Base-by-base conservation (phyloP, 2,888 invertebrate genomes). In the Caenorhabditis becei region DNA sequence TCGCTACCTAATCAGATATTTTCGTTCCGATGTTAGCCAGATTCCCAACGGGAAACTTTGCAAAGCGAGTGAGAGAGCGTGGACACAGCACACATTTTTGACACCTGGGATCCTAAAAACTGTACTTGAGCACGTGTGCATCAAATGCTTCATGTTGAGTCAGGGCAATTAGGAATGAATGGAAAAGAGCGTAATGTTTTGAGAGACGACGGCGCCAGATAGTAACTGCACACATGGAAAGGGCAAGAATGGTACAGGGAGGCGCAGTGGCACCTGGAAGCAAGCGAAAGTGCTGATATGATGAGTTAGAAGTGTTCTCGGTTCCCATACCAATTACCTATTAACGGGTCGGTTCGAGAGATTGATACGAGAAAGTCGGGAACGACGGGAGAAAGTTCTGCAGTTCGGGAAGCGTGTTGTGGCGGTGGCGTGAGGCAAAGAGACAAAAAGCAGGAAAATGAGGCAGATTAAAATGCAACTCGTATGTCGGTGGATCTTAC, bases 291-390 rank as follows among this genome's bases (percentile, higher is more conserved):
- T 66, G 74, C 41, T 74, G 66, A 75, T 75, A 75, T 75, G 75
- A 75, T 74, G 62, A 28, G 59, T 18, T 58, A 51, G 72, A 47
- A 63, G n/a, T 28, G 28, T 5, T 26, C 28, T 18, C 53, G 44
- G 65, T 75, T 75, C 75, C 66, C 75, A 75, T 61, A 66, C 66
- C 75, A 75, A 75, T 75, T 75, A 75, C 75, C 75, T 72, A 72
- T 75, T 75, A 65, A 66, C 41, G 37, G 23, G 54, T 26, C 32
- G 47, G n/a, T n/a, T 24, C 37, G 2, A 37, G 8, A n/a, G 32
- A 61, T 23, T 61, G 66, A 66, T 51, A 53, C 41, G 66, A 37
- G 54, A 66, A 47, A 49, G 63, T 49, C 47, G 49, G 51, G 32
- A 63, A 49, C 32, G 32, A 49, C 32, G 20, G 49, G 35, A 47